Evolutionary conservation across 2,797 vertebrate species (phyloP).

Genomic region (Manis crassicaudata): DNA sequence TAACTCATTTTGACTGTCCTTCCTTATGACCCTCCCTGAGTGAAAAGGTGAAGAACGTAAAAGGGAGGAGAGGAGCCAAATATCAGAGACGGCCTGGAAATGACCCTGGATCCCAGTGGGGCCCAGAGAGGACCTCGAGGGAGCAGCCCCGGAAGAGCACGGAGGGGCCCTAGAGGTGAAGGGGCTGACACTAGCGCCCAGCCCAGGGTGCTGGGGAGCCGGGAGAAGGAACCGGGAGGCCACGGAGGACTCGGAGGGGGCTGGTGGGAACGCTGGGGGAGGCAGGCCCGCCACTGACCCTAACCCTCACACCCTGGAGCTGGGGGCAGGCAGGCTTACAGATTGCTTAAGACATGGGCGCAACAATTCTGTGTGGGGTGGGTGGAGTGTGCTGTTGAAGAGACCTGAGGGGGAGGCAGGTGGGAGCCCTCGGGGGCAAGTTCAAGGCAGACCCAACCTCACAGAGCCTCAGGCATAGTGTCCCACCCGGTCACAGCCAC

Average conservation of each 20-base stretch:
- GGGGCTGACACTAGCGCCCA: background rate
- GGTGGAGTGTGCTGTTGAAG: background rate
- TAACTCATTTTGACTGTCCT: conserved; percentile 33
- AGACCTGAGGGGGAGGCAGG: too few species aligned
- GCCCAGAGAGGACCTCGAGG: fast-evolving
- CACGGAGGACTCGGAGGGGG: background rate
- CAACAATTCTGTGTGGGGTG: background rate
- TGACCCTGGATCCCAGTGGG: background rate
- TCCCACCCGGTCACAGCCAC: background rate
- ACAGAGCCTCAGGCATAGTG: background rate
- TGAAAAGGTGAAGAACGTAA: background rate
- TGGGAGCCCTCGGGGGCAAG: background rate
- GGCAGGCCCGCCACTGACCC: fast-evolving
- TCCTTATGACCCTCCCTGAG: background rate
- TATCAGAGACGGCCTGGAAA: background rate
- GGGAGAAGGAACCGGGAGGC: too few species aligned
- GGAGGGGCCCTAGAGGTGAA: background rate
- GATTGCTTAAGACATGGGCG: background rate
- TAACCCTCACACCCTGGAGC: fast-evolving
- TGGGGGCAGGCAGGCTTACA: background rate
- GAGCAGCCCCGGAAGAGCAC: background rate
- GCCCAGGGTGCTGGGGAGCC: background rate
- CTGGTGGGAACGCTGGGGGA: too few species aligned
- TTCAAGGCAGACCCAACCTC: background rate
- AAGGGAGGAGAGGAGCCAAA: background rate